Evolutionary conservation across 2,113 vertebrate genomes (phyloP), one percentile per base, ranked within the genome.

Genomic region (Megaleporinus macrocephalus): DNA sequence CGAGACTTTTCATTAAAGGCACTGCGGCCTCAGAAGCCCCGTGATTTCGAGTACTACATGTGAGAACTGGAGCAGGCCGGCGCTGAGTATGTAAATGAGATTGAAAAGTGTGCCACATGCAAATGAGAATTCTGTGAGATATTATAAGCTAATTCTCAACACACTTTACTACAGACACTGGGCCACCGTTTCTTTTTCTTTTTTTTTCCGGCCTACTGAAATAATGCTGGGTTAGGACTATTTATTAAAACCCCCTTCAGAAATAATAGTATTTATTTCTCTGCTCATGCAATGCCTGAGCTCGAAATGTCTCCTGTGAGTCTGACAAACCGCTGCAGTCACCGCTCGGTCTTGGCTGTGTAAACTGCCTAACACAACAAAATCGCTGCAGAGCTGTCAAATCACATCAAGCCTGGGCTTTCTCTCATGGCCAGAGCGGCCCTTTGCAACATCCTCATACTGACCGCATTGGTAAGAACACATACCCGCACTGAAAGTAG

Each of bases 381-480:
- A 85, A 74, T 49, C 71, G 76, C 55, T 72, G 80, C 71, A 79
- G 65, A 79, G 65, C 76, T 83, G 84, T 81, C 84, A 79, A 70
- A 86, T 83, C 57, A 73, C 51, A 71, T 83, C 79, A 83, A 49
- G 41, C 47, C 49, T 30, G 73, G 65, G 65, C 36, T 68, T 16
- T 44, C 13, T 83, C 68, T 81, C 22, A 72, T 65, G 73, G 51
- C 47, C 22, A 41, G 63, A 82, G 65, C 27, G 72, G 15, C n/a
- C 30, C 41, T 33, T 62, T 47, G 18, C 49, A 44, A 63, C 15
- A 80, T 61, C 22, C 4, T 20, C 73, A 57, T 36, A 59, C 29
- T 29, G 53, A 74, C 41, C 18, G 26, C 16, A 62, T 22, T 72
- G 36, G 57, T 13, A 72, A 13, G 13, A 22, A 63, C 22, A 73